phyloP scores from a whole-genome alignment of 2,888 invertebrate genomes.

The Diarsia dahlii region DNA sequence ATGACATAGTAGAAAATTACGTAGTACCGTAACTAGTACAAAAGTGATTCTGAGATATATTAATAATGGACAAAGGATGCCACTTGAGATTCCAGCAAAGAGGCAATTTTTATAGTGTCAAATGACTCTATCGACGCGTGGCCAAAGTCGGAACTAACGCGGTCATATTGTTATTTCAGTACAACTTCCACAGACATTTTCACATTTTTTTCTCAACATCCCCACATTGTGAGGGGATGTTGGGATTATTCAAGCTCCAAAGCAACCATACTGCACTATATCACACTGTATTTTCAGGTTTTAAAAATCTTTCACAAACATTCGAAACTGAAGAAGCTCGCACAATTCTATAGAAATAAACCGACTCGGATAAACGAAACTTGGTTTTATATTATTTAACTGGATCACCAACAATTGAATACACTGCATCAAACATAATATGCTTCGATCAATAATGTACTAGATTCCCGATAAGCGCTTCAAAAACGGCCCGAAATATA shows the following conservation, averaged over 20 bases:
- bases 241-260: neutral
- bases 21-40: constrained; percentile 4
- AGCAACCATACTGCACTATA: neutral
- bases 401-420: too few relatives aligned
- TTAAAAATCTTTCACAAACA: neutral
- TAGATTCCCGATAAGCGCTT: too few relatives aligned
- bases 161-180: neutral
- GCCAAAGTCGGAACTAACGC: neutral
- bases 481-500: too few relatives aligned
- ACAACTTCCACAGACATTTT: neutral
- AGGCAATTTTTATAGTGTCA: neutral
- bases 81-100: constrained; percentile 16
- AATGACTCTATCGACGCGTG: neutral
- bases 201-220: neutral
- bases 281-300: neutral
- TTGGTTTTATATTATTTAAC: too few relatives aligned
- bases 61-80: constrained; percentile 13
- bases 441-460: too few relatives aligned
- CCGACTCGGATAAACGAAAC: too few relatives aligned
- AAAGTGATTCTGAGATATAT: neutral
- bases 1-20: constrained; percentile 33
- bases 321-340: neutral
- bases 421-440: too few relatives aligned
- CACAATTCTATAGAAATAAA: neutral
- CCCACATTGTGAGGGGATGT: neutral